Evolutionary conservation across 2,888 invertebrate species (phyloP), one percentile per base, ranked within the genome.

Genomic region (Rhamphomyia laevipes): DNA sequence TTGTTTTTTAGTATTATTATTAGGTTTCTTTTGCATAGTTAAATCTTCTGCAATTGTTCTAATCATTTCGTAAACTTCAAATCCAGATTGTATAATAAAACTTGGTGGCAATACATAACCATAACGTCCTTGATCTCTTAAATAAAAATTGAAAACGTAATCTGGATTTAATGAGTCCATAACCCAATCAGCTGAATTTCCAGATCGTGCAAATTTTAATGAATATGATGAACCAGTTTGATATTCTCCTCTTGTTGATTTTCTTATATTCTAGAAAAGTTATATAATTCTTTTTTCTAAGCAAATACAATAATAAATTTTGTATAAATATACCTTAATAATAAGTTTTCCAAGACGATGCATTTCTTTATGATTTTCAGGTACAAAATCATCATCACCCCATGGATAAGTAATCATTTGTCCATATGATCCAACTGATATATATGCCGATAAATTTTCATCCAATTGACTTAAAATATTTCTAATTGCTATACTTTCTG

Each of bases 401-500:
- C 68, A 67, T 1, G 67, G 67, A 58, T 67, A 67, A 18, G 67
- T 58, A 5, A 67, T 61, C 17, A 81, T 78, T 54, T 67, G 67
- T 21, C 78, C 75, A 10, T 76, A 73, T 2, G 71, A 72, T 21
- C 71, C 60, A 38, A 67, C 57, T 4, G 65, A 62, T 2, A 67
- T 45, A 30, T 64, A 67, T 0, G 63, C 66, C 2, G 61, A 64
- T 47, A 67, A 43, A 49, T 58, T 60, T 1, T 62, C 57, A 16
- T 61, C 58, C 55, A 67, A 72, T 42, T 57, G 67, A 2, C 56
- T 41, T 38, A 67, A 62, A 57, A 78, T 77, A 23, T 74, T 72
- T 66, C 75, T 66, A 37, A 65, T 72, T 7, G 89, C 84, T 43
- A 71, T 68, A 0, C 87, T 84, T 72, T 93, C 93, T 0, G 85